These are phyloP conservation scores for Synanthedon vespiformis DNA, from an alignment of 2,888 invertebrate species.

Conservation along the genomic window DNA sequence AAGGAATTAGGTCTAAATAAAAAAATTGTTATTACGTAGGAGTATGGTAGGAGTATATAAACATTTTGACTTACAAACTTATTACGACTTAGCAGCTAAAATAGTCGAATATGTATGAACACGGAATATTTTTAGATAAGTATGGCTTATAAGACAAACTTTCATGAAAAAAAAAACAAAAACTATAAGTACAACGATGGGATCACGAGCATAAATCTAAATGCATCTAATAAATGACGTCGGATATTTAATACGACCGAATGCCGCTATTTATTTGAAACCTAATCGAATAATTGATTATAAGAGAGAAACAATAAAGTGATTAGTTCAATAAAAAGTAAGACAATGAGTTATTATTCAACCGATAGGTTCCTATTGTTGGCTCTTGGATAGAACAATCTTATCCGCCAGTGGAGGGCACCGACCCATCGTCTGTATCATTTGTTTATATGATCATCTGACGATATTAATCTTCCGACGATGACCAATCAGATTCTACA, in stretches of 20 bases:
- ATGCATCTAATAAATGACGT: constrained; percentile 46
- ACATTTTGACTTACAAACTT: too few species aligned
- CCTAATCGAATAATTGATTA: constrained; percentile 69
- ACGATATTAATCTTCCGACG: constrained; percentile 57
- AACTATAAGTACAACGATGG: constrained; percentile 23
- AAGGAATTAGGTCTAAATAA: too few species aligned
- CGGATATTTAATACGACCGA: constrained; percentile 43
- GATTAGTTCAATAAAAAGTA: constrained; percentile 67
- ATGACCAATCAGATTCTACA: constrained; percentile 51
- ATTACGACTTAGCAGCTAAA: too few species aligned
- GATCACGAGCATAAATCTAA: constrained; percentile 23
- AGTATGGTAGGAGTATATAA: too few species aligned
- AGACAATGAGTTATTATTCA: constrained; percentile 69
- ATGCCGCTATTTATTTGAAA: constrained; percentile 57
- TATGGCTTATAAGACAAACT: too few species aligned
- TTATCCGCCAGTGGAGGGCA: constrained; percentile 48
- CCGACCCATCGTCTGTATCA: constrained; percentile 47
- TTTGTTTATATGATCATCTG: constrained; percentile 62
- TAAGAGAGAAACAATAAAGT: constrained; percentile 66
- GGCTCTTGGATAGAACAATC: constrained; percentile 34
- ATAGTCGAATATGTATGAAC: too few species aligned
- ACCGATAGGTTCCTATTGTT: constrained; percentile 57
- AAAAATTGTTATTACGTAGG: too few species aligned
- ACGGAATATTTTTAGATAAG: too few species aligned
- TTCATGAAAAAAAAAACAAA: constrained; percentile 16